Evolutionary conservation across 2,113 vertebrate species (phyloP).

Genomic region (Formicarius rufipectus): DNA sequence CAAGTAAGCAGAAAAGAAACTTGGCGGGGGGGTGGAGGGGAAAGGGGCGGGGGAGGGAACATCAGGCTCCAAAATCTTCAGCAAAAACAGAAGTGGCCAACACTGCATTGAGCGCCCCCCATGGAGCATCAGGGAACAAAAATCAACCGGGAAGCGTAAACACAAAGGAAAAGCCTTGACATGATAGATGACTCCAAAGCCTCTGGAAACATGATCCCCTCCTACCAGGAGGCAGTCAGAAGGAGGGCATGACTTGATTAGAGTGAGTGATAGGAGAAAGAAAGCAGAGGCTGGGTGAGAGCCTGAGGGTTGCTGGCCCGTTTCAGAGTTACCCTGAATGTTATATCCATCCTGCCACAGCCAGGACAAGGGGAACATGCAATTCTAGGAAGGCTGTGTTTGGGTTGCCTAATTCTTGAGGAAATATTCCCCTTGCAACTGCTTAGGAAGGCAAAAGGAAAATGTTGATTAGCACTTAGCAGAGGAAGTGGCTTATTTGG

Average conservation of each 20-base stretch:
- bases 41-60: neutral
- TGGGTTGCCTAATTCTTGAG: neutral
- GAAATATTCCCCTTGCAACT: slow-evolving; percentile 7
- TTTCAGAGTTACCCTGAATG: neutral
- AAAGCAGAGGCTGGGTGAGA: slow-evolving; percentile 12
- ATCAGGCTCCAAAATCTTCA: neutral
- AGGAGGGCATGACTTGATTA: neutral
- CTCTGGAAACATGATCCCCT: neutral
- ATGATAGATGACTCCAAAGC: neutral
- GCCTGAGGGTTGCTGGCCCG: neutral
- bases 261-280: neutral
- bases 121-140: neutral
- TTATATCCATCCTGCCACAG: neutral
- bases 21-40: neutral
- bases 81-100: neutral
- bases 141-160: accelerated
- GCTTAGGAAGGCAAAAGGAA: slow-evolving; percentile 43
- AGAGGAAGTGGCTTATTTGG: slow-evolving; percentile 57
- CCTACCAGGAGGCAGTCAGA: neutral
- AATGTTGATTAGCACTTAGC: slow-evolving; percentile 44
- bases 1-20: neutral
- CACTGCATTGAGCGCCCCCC: neutral
- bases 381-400: neutral
- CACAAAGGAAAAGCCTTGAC: neutral
- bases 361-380: accelerated